A percentile compares a stretch with the other conserved stretches of the same genome.
Conservation (phyloP, 1,140 invertebrate species). For the Myzus persicae region DNA sequence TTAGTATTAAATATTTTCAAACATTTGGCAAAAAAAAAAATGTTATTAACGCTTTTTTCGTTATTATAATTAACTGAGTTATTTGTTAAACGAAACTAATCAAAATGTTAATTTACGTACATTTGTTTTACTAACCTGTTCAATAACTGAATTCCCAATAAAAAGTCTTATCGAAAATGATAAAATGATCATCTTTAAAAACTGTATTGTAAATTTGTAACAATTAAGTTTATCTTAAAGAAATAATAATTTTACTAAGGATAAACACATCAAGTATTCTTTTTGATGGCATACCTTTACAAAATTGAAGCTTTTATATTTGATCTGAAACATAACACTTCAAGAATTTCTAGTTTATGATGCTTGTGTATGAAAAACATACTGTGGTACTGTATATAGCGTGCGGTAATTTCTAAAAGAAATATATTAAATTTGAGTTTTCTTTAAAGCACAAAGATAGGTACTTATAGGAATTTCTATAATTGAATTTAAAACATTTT, state of each 20-base stretch:
- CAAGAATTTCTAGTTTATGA: neutral
- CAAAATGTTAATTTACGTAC: slow-evolving; percentile 37
- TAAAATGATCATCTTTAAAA: neutral
- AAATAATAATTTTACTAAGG: neutral
- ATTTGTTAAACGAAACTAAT: slow-evolving; percentile 51
- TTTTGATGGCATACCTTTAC: neutral
- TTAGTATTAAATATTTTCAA: slow-evolving; percentile 9
- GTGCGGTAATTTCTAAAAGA: neutral
- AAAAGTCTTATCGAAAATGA: neutral
- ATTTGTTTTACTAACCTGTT: slow-evolving; percentile 10
- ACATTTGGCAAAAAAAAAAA: neutral
- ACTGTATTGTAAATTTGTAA: neutral
- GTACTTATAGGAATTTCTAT: neutral
- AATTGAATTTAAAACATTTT: neutral
- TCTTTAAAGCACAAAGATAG: neutral
- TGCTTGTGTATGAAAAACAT: neutral
- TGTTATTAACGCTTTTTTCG: slow-evolving; percentile 60
- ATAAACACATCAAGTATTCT: neutral
- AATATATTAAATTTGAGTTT: neutral
- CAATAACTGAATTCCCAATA: slow-evolving; percentile 20
- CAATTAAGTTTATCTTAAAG: neutral
- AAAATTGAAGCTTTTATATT: neutral
- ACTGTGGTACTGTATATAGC: neutral
- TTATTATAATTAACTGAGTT: slow-evolving; percentile 54
- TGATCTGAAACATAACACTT: neutral